These are phyloP conservation scores for Lithophane socia DNA, from an alignment of 2,888 invertebrate genomes.

Conservation along the genomic window DNA sequence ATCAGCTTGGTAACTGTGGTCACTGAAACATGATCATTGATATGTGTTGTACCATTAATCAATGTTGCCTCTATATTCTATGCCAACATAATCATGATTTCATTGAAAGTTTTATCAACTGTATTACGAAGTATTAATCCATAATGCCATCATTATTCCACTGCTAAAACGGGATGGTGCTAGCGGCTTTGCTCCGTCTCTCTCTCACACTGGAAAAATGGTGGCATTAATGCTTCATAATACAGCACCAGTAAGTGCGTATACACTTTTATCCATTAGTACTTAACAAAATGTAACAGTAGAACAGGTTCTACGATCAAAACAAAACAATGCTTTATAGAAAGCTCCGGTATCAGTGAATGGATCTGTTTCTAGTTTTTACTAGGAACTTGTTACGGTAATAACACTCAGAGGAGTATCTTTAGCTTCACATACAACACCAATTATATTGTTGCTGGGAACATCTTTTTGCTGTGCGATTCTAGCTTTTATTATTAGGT, in stretches of 20 bases:
- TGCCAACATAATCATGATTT: neutral
- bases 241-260: neutral
- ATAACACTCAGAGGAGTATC: conserved; percentile 9
- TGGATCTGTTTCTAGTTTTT: conserved; percentile 65
- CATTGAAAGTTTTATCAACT: neutral
- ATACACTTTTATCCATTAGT: conserved; percentile 10
- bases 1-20: neutral
- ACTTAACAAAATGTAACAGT: conserved; percentile 27
- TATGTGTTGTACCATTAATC: neutral
- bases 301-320: conserved; percentile 34
- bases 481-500: conserved; percentile 4
- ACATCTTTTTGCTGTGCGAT: neutral
- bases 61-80: neutral
- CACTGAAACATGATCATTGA: neutral
- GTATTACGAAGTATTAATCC: too few species aligned
- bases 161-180: too few species aligned
- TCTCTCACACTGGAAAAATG: too few species aligned
- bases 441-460: conserved; percentile 14
- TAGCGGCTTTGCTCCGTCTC: too few species aligned
- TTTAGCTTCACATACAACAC: conserved; percentile 14
- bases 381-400: conserved; percentile 41
- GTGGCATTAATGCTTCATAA: too few species aligned
- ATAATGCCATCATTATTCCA: too few species aligned
- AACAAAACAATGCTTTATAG: conserved; percentile 59
- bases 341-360: conserved; percentile 69